Evolutionary conservation across 2,113 vertebrate genomes (phyloP).

Genomic region (Alexandromys fortis): DNA sequence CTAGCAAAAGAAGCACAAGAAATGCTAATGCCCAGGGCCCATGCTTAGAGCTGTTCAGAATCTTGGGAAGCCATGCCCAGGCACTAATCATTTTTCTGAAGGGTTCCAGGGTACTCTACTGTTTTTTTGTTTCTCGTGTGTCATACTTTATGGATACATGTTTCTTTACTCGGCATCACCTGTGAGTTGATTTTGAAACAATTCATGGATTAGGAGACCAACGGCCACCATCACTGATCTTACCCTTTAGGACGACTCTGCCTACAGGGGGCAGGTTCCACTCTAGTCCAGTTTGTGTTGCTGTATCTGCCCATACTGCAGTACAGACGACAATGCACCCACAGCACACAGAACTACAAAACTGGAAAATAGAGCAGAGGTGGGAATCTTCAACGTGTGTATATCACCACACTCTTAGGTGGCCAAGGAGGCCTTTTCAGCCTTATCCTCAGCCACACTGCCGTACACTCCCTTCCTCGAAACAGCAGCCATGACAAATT

Average conservation of each 20-base stretch:
- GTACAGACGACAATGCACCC: conserved; percentile 70
- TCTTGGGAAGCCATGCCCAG: not conserved
- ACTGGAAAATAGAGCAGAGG: not conserved
- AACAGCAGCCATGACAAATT: not conserved
- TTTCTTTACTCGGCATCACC: not conserved
- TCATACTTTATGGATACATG: not conserved
- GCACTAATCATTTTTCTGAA: not conserved
- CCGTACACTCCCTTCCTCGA: not conserved
- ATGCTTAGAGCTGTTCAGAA: not conserved
- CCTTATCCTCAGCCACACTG: not conserved
- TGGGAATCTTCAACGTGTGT: not conserved
- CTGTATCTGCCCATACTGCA: conserved; percentile 51
- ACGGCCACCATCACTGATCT: not conserved
- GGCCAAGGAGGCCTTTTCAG: not conserved
- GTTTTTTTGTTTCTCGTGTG: too few species aligned
- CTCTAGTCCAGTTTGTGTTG: not conserved
- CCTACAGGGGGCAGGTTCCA: not conserved
- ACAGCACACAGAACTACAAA: not conserved
- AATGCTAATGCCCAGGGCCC: not conserved
- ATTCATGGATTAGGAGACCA: not conserved
- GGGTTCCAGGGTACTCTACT: not conserved
- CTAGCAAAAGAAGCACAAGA: not conserved
- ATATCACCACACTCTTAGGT: not conserved
- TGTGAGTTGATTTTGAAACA: not conserved
- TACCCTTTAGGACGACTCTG: not conserved